Evolutionary conservation across 1,140 invertebrate genomes (phyloP), one percentile per base, ranked within the genome.

Genomic region (Bombus consobrinus): DNA sequence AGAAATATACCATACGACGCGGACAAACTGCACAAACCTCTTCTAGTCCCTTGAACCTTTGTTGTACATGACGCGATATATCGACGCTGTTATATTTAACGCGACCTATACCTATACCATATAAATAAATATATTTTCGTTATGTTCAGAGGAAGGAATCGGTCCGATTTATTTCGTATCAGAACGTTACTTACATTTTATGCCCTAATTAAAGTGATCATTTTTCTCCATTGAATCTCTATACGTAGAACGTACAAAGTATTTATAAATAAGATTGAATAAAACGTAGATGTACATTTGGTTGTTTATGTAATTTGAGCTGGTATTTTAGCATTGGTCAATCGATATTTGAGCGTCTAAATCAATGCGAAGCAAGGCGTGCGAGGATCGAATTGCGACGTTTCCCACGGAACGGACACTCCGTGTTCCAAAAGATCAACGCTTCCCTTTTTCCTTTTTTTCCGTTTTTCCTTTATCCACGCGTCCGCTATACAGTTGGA

Each of bases 1-100:
- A 85, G 6, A 8, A 93, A 86, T 39, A 91, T 94, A 74, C 94
- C 94, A 0, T 94, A 87, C 18, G 57, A 94, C 22, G 81, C 87
- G 28, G 18, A 86, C 0, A 82, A 53, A 8, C 3, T 94, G 10
- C 32, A 90, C 28, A 73, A 64, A 28, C 91, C 93, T 1, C 82
- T 94, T 53, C 41, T 93, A 2, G 2, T 41, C 0, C 6, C 39
- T 37, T 37, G 10, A 79, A 28, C 28, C 10, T 22, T 2, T 80
- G 22, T 68, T 59, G 1, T 8, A 34, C 32, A 18, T 66, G 32
- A 9, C 15, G n/a, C 13, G 4, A 64, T 64, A 59, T 13, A 15
- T 13, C 1, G n/a, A 2, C 2, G 15, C 2, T 34, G n/a, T 66
- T 34, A 66, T 8, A 18, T 18, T 37, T 22, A 13, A 74, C 13